Evolutionary conservation across 2,797 vertebrate species (phyloP).

Genomic region (Phoeniculus purpureus): DNA sequence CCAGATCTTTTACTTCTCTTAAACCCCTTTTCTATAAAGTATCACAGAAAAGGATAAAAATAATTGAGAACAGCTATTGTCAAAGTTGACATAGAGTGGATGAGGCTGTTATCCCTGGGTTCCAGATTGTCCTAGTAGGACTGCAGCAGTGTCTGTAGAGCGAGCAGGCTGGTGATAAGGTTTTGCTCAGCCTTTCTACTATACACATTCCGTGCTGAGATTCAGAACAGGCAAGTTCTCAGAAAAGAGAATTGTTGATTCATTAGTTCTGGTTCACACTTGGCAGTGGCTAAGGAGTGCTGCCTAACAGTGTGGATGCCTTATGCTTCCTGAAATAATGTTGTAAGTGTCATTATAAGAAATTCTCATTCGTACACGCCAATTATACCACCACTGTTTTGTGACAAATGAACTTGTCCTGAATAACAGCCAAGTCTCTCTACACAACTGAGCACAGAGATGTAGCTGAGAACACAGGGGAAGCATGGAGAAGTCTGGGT

Average conservation of each 20-base stretch:
- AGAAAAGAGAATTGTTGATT: background rate
- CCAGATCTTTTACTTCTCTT: background rate
- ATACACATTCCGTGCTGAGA: background rate
- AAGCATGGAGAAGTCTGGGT: background rate
- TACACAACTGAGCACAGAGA: background rate
- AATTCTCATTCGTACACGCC: background rate
- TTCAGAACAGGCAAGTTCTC: rapidly evolving
- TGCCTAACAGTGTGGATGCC: background rate
- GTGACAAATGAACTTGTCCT: background rate
- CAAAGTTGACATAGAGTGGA: background rate
- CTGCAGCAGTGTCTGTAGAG: background rate
- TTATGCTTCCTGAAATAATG: background rate
- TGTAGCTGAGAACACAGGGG: background rate
- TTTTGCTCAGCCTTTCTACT: background rate
- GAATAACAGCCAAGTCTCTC: background rate
- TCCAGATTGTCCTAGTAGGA: background rate
- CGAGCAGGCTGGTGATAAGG: rapidly evolving
- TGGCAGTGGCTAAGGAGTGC: background rate
- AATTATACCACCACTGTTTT: background rate
- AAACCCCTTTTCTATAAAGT: background rate
- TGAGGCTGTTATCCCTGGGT: background rate
- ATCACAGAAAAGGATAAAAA: background rate
- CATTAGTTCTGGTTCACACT: background rate
- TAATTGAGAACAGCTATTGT: background rate
- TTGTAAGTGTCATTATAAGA: background rate